phyloP scores from a whole-genome alignment of 2,888 invertebrate genomes.

The Pycnomerus fuliginosus region DNA sequence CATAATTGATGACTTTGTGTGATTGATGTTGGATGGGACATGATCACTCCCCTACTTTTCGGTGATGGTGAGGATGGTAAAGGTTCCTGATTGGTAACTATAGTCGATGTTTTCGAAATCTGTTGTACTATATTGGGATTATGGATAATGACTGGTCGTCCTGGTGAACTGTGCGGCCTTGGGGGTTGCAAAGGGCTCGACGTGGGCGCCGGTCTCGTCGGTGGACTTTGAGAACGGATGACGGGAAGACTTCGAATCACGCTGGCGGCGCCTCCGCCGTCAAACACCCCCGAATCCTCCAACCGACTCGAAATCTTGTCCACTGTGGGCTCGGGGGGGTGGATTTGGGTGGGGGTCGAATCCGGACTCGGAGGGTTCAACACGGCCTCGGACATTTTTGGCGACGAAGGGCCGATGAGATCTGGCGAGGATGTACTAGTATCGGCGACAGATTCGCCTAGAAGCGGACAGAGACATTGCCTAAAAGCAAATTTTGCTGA shows the following conservation, averaged over 20 bases:
- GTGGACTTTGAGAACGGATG: constrained; percentile 49
- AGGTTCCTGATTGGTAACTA: constrained; percentile 34
- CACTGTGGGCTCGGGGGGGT: constrained; percentile 56
- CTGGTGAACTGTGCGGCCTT: constrained; percentile 52
- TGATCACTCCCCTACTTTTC: constrained; percentile 43
- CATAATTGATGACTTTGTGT: constrained; percentile 45
- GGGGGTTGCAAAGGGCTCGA: constrained; percentile 49
- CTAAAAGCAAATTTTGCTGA: constrained; percentile 49
- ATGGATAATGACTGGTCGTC: constrained; percentile 49
- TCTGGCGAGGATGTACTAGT: constrained; percentile 92
- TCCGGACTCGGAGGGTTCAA: constrained; percentile 62
- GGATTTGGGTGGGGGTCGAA: constrained; percentile 57
- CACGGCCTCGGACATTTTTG: constrained; percentile 68
- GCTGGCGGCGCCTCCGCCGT: constrained; percentile 50
- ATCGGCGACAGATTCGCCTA: constrained; percentile 91
- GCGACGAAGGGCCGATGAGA: constrained; percentile 79
- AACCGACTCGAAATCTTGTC: constrained; percentile 53
- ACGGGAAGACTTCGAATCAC: constrained; percentile 47
- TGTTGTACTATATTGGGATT: constrained; percentile 40
- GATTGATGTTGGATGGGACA: constrained; percentile 40
- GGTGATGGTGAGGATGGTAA: constrained; percentile 30
- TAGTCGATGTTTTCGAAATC: constrained; percentile 32
- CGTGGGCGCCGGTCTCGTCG: constrained; percentile 42
- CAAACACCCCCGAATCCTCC: constrained; percentile 59
- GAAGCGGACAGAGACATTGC: constrained; percentile 55